Evolutionary conservation across 2,797 vertebrate species (phyloP), one percentile per base, ranked within the genome.

Genomic region (Argyrosomus regius): DNA sequence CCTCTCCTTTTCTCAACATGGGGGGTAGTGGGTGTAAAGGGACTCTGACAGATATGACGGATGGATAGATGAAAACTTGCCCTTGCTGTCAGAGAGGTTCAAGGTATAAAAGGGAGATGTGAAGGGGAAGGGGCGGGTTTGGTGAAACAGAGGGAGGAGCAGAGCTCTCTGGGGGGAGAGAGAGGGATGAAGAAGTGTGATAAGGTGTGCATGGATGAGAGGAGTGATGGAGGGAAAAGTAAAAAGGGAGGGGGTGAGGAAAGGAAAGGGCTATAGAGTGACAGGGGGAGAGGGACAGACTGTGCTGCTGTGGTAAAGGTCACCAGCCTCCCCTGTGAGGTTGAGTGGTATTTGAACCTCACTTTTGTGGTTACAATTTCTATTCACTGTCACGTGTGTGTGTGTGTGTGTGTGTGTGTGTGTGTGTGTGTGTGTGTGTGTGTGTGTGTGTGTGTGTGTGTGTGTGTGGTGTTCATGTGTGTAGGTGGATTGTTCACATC

Each of bases 331-430:
- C 91, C 90, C 83, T 82, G 90, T 89, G 92, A 93, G 92, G 89
- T 87, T 91, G 89, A 94, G 89, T 91, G 92, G 91, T 93, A 93
- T 94, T 94, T 94, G 89, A 94, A 92, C 93, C 88, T 84, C 75
- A 90, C 86, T 72, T 89, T 77, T 88, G 77, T 89, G 87, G 89
- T 82, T 88, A 90, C 87, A 83, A 78, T 85, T 81, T 91, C 79
- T 88, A 75, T 81, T 85, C 81, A 69, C 64, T 52, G 56, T 71
- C 43, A 17, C 35, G 12, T 49, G 63, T 66, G 39, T 61, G 56
- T 60, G 57, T 75, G 71, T 39, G 68, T 81, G 78, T 81, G 76
- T 71, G 64, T 81, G 57, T 60, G 68, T 57, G 87, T 71, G 64
- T 65, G 56, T 68, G 73, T 39, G 39, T 75, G 63, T 46, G n/a